Evolutionary conservation across 2,797 vertebrate genomes (phyloP).

Genomic region (Pterois miles): DNA sequence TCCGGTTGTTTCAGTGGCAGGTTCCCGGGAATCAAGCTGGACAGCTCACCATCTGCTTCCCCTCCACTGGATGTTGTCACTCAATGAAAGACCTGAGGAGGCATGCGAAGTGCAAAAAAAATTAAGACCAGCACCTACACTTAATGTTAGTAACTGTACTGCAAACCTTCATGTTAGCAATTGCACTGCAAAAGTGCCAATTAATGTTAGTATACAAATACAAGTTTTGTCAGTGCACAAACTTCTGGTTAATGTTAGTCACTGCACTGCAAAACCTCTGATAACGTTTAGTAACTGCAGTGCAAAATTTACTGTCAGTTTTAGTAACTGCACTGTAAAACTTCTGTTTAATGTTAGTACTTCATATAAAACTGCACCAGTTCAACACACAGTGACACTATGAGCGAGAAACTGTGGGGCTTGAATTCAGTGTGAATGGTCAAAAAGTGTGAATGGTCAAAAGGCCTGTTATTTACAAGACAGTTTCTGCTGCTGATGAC

Average conservation of each 20-base stretch:
- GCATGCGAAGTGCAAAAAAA: too few species aligned
- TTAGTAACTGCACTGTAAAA: too few species aligned
- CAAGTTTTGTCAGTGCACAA: too few species aligned
- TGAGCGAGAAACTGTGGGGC: neutral
- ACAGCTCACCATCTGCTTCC: neutral
- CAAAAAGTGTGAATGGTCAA: neutral
- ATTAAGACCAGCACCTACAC: neutral
- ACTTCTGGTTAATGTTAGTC: too few species aligned
- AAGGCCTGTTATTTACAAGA: neutral
- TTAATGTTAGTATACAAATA: too few species aligned
- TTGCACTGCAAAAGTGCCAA: too few species aligned
- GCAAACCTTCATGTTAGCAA: too few species aligned
- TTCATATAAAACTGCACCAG: neutral
- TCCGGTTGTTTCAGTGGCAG: neutral
- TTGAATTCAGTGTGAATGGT: neutral
- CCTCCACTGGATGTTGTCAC: neutral
- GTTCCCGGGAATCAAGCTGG: neutral
- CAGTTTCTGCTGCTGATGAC: neutral
- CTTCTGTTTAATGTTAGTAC: too few species aligned
- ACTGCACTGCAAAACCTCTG: too few species aligned
- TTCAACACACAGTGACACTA: neutral
- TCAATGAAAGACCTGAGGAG: neutral
- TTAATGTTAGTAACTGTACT: too few species aligned
- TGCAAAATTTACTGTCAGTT: too few species aligned
- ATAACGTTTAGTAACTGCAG: too few species aligned